Percentiles rank a stretch among this genome's conserved stretches.
Evolutionary conservation across 2,113 vertebrate genomes (phyloP).

Genomic region (Orthonyx spaldingii): DNA sequence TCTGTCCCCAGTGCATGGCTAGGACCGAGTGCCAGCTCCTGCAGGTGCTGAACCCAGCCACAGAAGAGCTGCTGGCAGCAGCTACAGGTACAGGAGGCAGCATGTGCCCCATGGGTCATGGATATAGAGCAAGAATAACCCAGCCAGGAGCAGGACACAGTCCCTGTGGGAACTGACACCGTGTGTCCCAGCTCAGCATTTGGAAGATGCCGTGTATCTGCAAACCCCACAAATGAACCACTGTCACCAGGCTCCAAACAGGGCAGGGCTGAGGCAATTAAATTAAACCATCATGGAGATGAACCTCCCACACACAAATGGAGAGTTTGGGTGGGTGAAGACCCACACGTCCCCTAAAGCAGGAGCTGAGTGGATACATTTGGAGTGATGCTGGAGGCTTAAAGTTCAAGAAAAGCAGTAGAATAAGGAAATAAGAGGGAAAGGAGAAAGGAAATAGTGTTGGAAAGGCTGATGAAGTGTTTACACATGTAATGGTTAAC

Average conservation of each 20-base stretch:
- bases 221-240: too few species aligned
- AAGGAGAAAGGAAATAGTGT: not conserved
- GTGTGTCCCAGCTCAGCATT: too few species aligned
- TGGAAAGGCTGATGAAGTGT: not conserved
- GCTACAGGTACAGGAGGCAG: not conserved
- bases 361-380: not conserved
- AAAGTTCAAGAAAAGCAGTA: not conserved
- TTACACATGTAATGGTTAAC: not conserved
- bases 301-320: too few species aligned
- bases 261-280: too few species aligned
- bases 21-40: not conserved
- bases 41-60: not conserved
- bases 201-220: too few species aligned
- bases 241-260: too few species aligned
- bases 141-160: too few species aligned
- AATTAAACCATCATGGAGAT: too few species aligned
- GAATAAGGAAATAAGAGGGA: not conserved
- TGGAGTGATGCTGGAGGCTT: accelerated
- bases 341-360: not conserved
- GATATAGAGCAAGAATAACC: too few species aligned
- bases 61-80: not conserved
- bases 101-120: not conserved
- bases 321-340: not conserved
- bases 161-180: too few species aligned
- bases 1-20: accelerated